Evolutionary conservation across 2,113 vertebrate species (phyloP).

Genomic region (Mormoops blainvillei): DNA sequence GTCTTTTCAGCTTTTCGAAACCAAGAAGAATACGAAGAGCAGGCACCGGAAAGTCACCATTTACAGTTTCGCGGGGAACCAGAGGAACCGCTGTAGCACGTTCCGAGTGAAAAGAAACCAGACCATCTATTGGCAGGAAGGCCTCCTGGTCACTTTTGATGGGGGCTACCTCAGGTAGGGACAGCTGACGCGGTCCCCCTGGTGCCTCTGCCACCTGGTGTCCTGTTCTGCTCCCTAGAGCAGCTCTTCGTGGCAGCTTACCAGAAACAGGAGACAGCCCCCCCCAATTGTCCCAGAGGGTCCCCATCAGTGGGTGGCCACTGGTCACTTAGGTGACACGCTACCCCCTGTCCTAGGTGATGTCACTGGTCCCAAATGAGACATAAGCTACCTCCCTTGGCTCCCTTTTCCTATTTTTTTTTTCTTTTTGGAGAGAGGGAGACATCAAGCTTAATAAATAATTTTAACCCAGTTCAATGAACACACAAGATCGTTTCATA

Average conservation of each 20-base stretch:
- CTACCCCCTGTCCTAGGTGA: neutral
- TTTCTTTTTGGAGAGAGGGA: neutral
- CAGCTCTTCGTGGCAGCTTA: fast-evolving
- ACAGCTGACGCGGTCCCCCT: fast-evolving
- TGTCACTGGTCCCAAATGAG: fast-evolving
- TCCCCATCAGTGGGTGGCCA: too few species aligned
- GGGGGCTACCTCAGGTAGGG: slow-evolving; percentile 95
- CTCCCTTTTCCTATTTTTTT: neutral
- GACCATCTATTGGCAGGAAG: slow-evolving; percentile 89
- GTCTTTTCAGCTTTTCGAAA: slow-evolving; percentile 89
- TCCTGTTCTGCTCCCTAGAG: neutral
- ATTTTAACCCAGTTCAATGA: neutral
- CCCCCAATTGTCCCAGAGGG: neutral
- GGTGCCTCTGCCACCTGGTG: fast-evolving
- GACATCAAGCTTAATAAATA: neutral
- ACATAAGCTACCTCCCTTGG: neutral
- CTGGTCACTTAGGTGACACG: neutral
- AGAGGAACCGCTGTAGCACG: slow-evolving; percentile 94
- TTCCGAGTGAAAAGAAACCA: slow-evolving; percentile 92
- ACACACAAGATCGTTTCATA: neutral
- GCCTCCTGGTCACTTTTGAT: slow-evolving; percentile 90
- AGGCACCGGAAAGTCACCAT: slow-evolving; percentile 85
- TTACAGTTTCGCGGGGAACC: slow-evolving; percentile 91
- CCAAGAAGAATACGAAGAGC: slow-evolving; percentile 82
- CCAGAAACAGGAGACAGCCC: neutral